A percentile compares a stretch with the other conserved stretches of the same genome.
These are phyloP conservation scores for Parnassius smintheus DNA, from an alignment of 2,888 invertebrate species.

Conservation along the genomic window DNA sequence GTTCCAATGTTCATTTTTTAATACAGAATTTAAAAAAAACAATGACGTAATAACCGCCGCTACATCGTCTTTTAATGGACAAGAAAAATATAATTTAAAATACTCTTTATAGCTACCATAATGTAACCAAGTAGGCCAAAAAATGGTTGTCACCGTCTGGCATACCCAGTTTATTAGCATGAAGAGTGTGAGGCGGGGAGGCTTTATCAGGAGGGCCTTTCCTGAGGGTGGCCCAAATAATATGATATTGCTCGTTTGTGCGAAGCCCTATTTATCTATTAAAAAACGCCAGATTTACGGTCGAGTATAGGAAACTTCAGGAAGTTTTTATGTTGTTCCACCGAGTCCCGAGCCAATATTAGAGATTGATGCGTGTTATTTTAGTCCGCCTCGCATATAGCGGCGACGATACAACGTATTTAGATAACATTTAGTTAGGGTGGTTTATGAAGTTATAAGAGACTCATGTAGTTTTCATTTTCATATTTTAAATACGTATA, in stretches of 20 bases:
- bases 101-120: constrained; percentile 77
- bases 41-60: constrained; percentile 41
- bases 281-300: constrained; percentile 78
- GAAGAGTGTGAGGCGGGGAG: constrained; percentile 78
- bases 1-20: constrained; percentile 23
- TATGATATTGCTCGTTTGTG: constrained; percentile 81
- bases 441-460: constrained; percentile 30
- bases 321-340: constrained; percentile 77
- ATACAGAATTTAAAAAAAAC: constrained; percentile 52
- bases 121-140: constrained; percentile 81
- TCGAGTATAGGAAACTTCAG: constrained; percentile 72
- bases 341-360: constrained; percentile 67
- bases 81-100: constrained; percentile 79
- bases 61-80: constrained; percentile 69
- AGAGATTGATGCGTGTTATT: constrained; percentile 73
- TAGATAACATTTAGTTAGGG: constrained; percentile 34
- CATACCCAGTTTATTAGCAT: constrained; percentile 74
- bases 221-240: constrained; percentile 80
- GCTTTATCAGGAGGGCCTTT: constrained; percentile 80
- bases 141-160: constrained; percentile 81
- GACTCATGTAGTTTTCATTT: no score
- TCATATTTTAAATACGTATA: neutral
- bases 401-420: constrained; percentile 33
- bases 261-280: constrained; percentile 81
- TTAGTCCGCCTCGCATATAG: constrained; percentile 49